Base-by-base conservation (phyloP, 2,797 vertebrate species). In the Esox masquinongy region DNA sequence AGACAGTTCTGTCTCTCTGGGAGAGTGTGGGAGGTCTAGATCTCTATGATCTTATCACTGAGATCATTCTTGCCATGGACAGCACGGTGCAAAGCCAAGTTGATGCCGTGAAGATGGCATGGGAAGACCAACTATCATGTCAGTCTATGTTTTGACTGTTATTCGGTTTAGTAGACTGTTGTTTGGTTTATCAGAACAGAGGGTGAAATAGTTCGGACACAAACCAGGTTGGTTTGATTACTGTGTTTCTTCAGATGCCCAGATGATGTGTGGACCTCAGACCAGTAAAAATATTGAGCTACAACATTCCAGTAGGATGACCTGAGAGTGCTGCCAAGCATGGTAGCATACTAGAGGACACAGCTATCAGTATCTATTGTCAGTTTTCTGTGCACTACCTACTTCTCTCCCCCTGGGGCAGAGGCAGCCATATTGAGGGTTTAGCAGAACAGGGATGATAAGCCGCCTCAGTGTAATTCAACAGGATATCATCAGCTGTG, bases 361-460 rank as follows among this genome's bases (percentile, higher is more conserved):
- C 34, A 14, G 7, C 15, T 67, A 16, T 7, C 64, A 16, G 26
- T 67, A 67, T 6, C 64, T 26, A 16, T 29, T 6, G 31, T 31
- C 64, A 6, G 64, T 29, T 36, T 19, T 66, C 2, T 66, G 17
- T 31, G 15, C 26, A 66, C 26, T 34, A 19, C 63, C 14, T 34
- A 17, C 63, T 15, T 31, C 17, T 36, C 31, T 34, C 16, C 64
- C 61, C 64, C 56, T 24, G 56, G 17, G 64, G 64, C 64, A 67
- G 29, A 34, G 29, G 63, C 31, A 17, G 63, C 63, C 63, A 66
- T 66, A 34, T 66, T 66, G 29, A 31, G 63, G 63, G 29, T 66
- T 66, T 66, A 29, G 16, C 26, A 31, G 15, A 7, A 29, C 26
- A 17, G 17, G 26, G 31, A 67, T 16, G 31, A 67, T 31, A 67